Evolutionary conservation across 1,140 invertebrate species (phyloP).

Genomic region (Babylonia areolata): DNA sequence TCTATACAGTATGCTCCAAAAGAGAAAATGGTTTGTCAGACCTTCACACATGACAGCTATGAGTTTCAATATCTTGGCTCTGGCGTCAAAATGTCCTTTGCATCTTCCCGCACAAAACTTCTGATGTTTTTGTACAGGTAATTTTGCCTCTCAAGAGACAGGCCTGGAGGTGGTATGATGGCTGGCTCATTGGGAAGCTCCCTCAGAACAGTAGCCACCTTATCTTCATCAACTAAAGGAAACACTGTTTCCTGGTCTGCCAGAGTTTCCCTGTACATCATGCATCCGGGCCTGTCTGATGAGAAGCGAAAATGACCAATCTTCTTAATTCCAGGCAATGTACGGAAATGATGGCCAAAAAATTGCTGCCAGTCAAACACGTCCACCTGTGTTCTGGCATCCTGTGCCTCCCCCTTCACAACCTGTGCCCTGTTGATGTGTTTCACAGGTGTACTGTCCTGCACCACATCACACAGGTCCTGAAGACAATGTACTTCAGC

Average conservation of each 20-base stretch:
- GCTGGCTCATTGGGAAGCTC: background rate
- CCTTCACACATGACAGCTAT: too few species aligned
- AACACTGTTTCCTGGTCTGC: background rate
- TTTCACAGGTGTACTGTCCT: constrained; percentile 32
- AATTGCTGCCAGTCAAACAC: constrained; percentile 49
- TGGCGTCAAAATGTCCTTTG: background rate
- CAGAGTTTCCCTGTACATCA: background rate
- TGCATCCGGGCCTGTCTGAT: background rate
- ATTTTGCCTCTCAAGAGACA: background rate
- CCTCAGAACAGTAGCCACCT: background rate
- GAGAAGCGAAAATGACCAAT: background rate
- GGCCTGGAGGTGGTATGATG: background rate
- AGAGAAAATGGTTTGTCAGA: too few species aligned
- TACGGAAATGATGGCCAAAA: constrained; percentile 42
- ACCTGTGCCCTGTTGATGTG: constrained; percentile 51
- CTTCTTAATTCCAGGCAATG: constrained; percentile 42
- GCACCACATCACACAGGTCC: constrained; percentile 47
- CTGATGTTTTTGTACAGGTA: background rate
- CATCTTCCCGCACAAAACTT: background rate
- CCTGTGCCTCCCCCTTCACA: constrained; percentile 40
- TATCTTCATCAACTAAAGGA: background rate
- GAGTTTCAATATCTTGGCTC: background rate
- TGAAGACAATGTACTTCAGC: constrained; percentile 40
- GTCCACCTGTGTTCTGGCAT: constrained; percentile 27
- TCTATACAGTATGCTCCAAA: too few species aligned